These are phyloP conservation scores for Urosaurus nigricauda DNA, from an alignment of 2,797 vertebrate species.

Conservation along the genomic window DNA sequence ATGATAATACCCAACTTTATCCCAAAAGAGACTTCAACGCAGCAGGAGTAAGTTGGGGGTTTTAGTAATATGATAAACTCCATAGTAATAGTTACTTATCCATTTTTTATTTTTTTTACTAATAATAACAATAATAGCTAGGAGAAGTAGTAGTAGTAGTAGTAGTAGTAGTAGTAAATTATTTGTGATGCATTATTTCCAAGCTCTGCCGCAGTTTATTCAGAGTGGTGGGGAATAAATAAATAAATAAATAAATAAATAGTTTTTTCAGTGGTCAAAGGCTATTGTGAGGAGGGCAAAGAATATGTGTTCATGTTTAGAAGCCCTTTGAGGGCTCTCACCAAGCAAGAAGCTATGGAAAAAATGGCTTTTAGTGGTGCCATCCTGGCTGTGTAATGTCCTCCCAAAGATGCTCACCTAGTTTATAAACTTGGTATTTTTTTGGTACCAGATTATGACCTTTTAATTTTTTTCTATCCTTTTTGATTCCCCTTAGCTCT, in stretches of 20 bases:
- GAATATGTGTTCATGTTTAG: neutral
- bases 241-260: too few species aligned
- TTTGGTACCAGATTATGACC: neutral
- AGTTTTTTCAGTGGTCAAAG: neutral
- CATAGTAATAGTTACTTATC: neutral
- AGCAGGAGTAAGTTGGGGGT: too few species aligned
- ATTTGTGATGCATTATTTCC: neutral
- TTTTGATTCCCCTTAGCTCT: neutral
- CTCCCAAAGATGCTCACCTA: neutral
- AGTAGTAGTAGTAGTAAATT: too few species aligned
- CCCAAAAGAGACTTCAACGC: too few species aligned
- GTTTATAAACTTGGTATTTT: neutral
- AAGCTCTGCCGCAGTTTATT: neutral
- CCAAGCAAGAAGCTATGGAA: neutral
- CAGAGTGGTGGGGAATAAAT: too few species aligned
- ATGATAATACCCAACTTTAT: too few species aligned
- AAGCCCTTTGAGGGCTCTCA: neutral
- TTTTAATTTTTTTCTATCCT: neutral
- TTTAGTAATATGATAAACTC: too few species aligned
- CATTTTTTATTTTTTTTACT: neutral
- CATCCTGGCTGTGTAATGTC: neutral
- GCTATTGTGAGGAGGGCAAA: neutral
- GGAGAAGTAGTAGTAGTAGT: too few species aligned
- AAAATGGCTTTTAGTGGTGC: neutral
- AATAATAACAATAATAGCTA: too few species aligned